A percentile compares a stretch with the other conserved stretches of the same genome.
These are phyloP conservation scores for Ochropleura leucogaster DNA, from an alignment of 2,888 invertebrate species.

Conservation along the genomic window DNA sequence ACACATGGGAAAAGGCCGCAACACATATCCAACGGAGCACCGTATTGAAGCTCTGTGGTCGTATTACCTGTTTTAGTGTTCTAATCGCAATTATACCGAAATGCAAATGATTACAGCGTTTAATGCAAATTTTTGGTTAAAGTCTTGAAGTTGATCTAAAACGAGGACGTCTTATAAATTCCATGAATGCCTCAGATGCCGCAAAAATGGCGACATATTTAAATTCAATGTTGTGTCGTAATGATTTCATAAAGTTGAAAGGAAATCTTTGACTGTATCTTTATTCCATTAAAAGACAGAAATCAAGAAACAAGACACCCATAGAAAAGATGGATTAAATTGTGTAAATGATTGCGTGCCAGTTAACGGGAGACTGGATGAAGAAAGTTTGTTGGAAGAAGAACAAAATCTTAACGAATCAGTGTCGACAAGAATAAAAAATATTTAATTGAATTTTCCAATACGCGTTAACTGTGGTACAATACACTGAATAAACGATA, in stretches of 20 bases:
- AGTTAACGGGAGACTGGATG: neutral
- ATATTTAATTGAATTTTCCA: neutral
- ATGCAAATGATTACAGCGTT: neutral
- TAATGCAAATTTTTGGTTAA: neutral
- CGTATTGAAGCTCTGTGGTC: neutral
- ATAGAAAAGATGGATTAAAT: neutral
- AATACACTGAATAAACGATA: neutral
- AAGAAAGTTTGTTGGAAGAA: neutral
- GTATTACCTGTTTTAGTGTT: neutral
- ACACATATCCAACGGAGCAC: conserved; percentile 23
- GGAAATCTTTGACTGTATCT: neutral
- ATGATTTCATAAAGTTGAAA: neutral
- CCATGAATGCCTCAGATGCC: neutral
- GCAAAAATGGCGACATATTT: neutral
- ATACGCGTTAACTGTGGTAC: neutral
- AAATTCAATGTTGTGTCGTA: neutral
- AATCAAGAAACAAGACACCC: neutral
- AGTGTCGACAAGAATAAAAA: neutral
- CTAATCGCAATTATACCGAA: neutral
- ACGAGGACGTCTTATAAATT: neutral
- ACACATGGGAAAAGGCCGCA: conserved; percentile 60
- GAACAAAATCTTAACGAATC: neutral
- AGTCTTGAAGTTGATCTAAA: neutral
- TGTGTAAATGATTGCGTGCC: neutral
- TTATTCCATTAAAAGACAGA: neutral